Evolutionary conservation across 2,888 invertebrate species (phyloP), one percentile per base, ranked within the genome.

Genomic region (Keiferia lycopersicella): DNA sequence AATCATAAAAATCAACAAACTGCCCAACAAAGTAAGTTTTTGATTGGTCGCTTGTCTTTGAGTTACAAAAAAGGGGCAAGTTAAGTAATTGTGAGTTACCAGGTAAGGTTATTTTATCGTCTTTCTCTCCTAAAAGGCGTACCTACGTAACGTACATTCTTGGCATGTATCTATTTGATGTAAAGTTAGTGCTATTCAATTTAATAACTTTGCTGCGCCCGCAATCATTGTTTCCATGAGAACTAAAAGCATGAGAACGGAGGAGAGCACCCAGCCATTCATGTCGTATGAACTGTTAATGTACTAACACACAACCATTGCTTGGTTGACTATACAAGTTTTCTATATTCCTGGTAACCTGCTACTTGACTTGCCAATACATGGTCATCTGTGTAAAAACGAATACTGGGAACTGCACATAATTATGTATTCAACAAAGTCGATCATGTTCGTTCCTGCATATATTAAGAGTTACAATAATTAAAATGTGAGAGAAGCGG

Each of bases 151-250:
- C 20, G 45, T 34, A 34, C 50, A 34, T 69, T 67, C 58, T 70
- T 68, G 65, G 69, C 69, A 69, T 70, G 56, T 56, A 56, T 22
- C n/a, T 73, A 78, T 75, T 76, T 72, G 71, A 77, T 72, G 73
- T 76, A 73, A 76, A 74, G 73, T 77, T 74, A 77, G 72, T 81
- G 76, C 72, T 74, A 79, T 82, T 82, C 74, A 79, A 79, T 81
- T 76, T 75, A 82, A 78, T 79, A 80, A 80, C 72, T 76, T 74
- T 77, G 76, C 77, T 75, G 76, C 79, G 77, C 82, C 80, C 80
- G 83, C 84, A 83, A 83, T 79, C 77, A 86, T 87, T 86, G 84
- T 87, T 86, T 86, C 80, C 84, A 86, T 86, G 86, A 81, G 87
- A 86, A 84, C 77, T 80, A 70, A 72, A 81, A 74, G 76, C 84